phyloP scores from a whole-genome alignment of 2,113 vertebrate genomes.

The Danionella cerebrum region DNA sequence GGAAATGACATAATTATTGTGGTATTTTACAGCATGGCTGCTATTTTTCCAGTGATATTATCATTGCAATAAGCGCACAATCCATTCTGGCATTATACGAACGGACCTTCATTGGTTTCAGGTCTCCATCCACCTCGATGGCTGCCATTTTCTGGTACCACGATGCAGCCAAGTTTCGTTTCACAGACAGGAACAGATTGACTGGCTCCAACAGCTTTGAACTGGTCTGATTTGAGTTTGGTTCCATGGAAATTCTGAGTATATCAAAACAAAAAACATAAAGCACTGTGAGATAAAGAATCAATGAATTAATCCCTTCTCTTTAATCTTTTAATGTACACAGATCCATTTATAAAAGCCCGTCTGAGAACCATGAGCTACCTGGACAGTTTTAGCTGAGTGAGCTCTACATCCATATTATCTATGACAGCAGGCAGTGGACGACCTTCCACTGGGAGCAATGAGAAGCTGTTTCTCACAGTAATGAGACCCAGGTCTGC shows the following conservation, averaged over 20 bases:
- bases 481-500: constrained; percentile 78
- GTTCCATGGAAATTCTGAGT: constrained; percentile 64
- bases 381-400: constrained; percentile 85
- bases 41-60: too few species aligned
- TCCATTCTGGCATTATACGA: not conserved
- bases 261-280: not conserved
- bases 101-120: constrained; percentile 87
- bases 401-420: constrained; percentile 77
- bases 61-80: too few species aligned
- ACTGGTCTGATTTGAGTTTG: constrained; percentile 45
- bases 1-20: too few species aligned
- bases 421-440: constrained; percentile 80
- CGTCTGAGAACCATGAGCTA: constrained; percentile 38
- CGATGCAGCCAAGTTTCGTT: constrained; percentile 80
- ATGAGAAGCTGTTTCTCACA: constrained; percentile 70
- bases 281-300: not conserved
- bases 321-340: not conserved
- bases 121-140: constrained; percentile 77
- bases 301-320: not conserved
- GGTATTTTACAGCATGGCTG: too few species aligned
- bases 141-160: constrained; percentile 82
- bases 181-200: constrained; percentile 77
- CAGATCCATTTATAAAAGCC: not conserved
- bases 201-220: constrained; percentile 80
- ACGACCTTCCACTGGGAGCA: constrained; percentile 56